Base-by-base conservation (phyloP, 1,140 invertebrate genomes). In the Melitaea cinxia region DNA sequence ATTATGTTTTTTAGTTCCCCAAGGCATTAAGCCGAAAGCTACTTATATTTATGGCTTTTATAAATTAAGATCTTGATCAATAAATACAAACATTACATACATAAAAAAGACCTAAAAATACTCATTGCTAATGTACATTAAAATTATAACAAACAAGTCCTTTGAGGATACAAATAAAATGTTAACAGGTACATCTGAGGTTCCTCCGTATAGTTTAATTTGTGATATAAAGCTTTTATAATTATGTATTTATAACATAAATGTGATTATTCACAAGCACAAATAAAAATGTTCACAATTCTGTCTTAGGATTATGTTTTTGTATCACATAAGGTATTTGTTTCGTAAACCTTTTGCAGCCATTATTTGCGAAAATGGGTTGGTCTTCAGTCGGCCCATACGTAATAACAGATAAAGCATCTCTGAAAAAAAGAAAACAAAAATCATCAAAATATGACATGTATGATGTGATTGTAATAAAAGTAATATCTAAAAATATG, bases 351-450 rank as follows among this genome's bases (percentile, higher is more conserved):
- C 91, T 70, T 72, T 89, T 92, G 70, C 91, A 92, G 12, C 91
- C 91, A 77, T 87, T 91, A 57, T 91, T 91, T 4, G 89, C 85
- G 80, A 89, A 92, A 47, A 91, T 87, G 14, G 88, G 83, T 59
- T 85, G 78, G 50, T 83, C 75, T 69, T 88, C 85, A 39, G 77
- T 81, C 4, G 90, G 90, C 7, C 90, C 90, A 69, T 89, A 91
- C 6, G 87, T 89, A 47, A 91, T 85, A 0, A 87, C 79, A 65
- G 84, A 81, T 52, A 91, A 55, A n/a, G 87, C 88, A 70, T 91
- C 88, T 23, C 88, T 91, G 77, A 54, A 84, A 89, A 52, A 68
- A 15, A 45, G 1, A 17, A 52, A 57, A 52, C 26, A 37, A 50
- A 63, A 28, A 28, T 4, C 26, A 28, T 28, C 3, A 4, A n/a